These are phyloP conservation scores for Chrysopa pallens DNA, from an alignment of 1,140 invertebrate species.

Conservation along the genomic window DNA sequence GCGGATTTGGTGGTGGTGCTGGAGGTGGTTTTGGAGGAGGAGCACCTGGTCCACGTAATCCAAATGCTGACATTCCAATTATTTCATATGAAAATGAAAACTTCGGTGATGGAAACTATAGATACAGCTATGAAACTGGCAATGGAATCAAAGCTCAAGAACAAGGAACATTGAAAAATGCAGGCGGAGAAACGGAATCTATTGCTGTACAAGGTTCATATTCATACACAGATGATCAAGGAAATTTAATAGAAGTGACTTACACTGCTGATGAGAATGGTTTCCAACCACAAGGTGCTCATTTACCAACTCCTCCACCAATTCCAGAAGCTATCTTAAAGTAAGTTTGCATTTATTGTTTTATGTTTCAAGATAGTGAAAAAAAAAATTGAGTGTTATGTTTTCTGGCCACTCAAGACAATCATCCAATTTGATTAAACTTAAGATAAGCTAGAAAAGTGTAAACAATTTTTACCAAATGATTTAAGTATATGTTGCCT, in stretches of 20 bases:
- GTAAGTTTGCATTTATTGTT: constrained; percentile 6
- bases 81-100: constrained; percentile 15
- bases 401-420: no score
- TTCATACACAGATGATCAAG: constrained; percentile 23
- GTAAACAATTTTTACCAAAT: no score
- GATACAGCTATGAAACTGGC: constrained; percentile 18
- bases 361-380: no score
- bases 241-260: constrained; percentile 16
- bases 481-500: no score
- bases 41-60: neutral
- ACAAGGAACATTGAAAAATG: constrained; percentile 5
- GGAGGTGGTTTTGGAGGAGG: neutral
- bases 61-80: constrained; percentile 8
- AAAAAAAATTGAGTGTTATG: no score
- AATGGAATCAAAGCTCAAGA: constrained; percentile 18
- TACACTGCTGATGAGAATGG: constrained; percentile 30
- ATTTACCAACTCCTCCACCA: constrained; percentile 40
- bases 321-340: constrained; percentile 42
- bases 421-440: no score
- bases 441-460: no score
- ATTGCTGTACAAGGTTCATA: constrained; percentile 20
- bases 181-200: constrained; percentile 2
- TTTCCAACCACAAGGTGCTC: constrained; percentile 34
- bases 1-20: neutral
- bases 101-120: constrained; percentile 19